Conservation (phyloP, 1,140 invertebrate genomes). For the Ips typographus region DNA sequence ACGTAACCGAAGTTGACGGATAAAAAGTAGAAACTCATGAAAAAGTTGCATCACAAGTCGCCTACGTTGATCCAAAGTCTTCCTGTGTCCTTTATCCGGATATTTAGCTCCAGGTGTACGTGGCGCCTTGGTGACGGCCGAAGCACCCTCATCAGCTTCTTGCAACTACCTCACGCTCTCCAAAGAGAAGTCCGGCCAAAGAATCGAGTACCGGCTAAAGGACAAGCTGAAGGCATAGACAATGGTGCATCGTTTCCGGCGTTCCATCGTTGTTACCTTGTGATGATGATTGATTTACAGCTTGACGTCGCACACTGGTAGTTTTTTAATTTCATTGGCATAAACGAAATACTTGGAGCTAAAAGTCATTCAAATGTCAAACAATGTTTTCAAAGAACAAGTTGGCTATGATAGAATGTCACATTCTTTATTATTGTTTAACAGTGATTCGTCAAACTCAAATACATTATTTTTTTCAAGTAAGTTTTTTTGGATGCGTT, state of each 20-base stretch:
- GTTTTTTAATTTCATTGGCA: no score
- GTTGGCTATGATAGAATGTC: no score
- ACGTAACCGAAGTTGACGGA: slow-evolving; percentile 87
- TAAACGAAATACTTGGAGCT: no score
- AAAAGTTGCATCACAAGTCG: slow-evolving; percentile 93
- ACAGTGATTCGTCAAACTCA: no score
- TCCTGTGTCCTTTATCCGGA: slow-evolving; percentile 75
- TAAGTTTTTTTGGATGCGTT: no score
- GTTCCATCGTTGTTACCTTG: neutral
- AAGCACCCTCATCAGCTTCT: slow-evolving; percentile 53
- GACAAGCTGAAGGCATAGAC: slow-evolving; percentile 53
- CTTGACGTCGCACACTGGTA: slow-evolving; percentile 77
- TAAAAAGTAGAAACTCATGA: slow-evolving; percentile 79
- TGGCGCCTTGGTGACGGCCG: slow-evolving; percentile 80
- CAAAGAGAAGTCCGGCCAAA: slow-evolving; percentile 90
- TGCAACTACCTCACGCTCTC: slow-evolving; percentile 67
- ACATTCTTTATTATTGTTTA: no score
- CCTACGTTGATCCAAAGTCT: slow-evolving; percentile 85
- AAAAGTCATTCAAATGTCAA: no score
- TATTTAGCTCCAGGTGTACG: slow-evolving; percentile 71
- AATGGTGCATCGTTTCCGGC: slow-evolving; percentile 15
- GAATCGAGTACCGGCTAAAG: slow-evolving; percentile 70
- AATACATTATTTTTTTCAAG: no score
- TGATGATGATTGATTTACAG: slow-evolving; percentile 2
- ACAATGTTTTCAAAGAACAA: no score